Conservation (phyloP, 2,888 invertebrate genomes). For the Nomada flava region DNA sequence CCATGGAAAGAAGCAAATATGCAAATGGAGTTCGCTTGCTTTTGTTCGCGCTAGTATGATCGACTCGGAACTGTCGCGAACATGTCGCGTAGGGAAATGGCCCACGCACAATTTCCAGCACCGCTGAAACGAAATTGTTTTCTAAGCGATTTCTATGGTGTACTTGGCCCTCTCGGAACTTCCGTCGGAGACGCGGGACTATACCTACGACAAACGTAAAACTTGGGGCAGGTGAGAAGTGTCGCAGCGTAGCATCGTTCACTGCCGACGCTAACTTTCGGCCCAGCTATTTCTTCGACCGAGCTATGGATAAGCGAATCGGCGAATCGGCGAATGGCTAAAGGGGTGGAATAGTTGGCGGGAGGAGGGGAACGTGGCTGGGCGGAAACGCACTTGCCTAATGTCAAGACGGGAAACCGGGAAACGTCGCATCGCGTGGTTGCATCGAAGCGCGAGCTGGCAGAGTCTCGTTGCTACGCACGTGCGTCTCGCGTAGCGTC, state of each 20-base stretch:
- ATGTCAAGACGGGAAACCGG: slow-evolving; percentile 56
- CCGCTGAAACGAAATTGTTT: no score
- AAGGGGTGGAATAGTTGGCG: slow-evolving; percentile 33
- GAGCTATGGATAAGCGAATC: slow-evolving; percentile 9
- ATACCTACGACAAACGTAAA: no score
- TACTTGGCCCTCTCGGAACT: no score
- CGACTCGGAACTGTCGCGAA: no score
- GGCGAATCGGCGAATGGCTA: slow-evolving; percentile 1
- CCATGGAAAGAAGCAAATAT: no score
- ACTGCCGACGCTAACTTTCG: neutral
- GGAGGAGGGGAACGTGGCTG: slow-evolving; percentile 62
- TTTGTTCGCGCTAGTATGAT: no score
- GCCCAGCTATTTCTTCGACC: neutral
- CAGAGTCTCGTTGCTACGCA: slow-evolving; percentile 44
- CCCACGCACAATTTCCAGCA: no score
- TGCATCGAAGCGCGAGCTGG: slow-evolving; percentile 12
- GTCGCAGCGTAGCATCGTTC: neutral
- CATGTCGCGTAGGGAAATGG: no score
- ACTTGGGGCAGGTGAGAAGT: no score
- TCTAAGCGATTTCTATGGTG: no score
- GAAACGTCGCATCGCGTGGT: neutral
- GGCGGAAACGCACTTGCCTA: slow-evolving; percentile 70
- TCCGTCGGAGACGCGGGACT: no score
- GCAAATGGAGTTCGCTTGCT: no score
- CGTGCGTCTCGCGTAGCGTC: slow-evolving; percentile 43